These are phyloP conservation scores for Apocheima hispidaria DNA, from an alignment of 2,888 invertebrate genomes.

Conservation along the genomic window DNA sequence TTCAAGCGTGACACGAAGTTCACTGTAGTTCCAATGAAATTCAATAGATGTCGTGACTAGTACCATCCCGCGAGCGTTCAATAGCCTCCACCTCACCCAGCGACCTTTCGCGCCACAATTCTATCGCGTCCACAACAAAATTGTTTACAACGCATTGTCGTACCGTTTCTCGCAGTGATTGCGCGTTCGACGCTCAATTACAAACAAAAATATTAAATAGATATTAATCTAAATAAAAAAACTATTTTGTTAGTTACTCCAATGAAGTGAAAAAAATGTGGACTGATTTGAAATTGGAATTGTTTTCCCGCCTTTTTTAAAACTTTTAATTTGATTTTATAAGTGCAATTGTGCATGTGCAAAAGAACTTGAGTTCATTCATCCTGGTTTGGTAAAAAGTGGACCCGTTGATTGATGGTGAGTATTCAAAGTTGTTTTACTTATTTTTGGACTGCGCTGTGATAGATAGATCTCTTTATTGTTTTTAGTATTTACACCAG, in stretches of 20 bases:
- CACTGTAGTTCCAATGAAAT: constrained; percentile 4
- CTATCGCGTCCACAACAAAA: constrained; percentile 52
- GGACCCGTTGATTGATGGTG: neutral
- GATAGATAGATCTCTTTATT: too few relatives aligned
- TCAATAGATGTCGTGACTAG: constrained; percentile 46
- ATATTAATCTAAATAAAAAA: neutral
- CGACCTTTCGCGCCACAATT: constrained; percentile 55
- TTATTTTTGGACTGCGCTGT: too few relatives aligned
- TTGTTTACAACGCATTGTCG: constrained; percentile 67
- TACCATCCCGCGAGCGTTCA: constrained; percentile 51
- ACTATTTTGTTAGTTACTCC: constrained; percentile 8
- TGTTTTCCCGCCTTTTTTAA: constrained; percentile 30
- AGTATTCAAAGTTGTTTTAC: neutral
- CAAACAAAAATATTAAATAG: constrained; percentile 16
- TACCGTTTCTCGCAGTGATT: constrained; percentile 52
- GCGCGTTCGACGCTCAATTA: constrained; percentile 46
- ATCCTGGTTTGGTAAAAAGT: constrained; percentile 14
- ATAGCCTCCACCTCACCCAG: constrained; percentile 54
- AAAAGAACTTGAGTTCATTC: constrained; percentile 19
- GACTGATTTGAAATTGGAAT: constrained; percentile 23
- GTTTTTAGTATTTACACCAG: too few relatives aligned
- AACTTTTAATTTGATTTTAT: constrained; percentile 24
- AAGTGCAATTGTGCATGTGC: constrained; percentile 40
- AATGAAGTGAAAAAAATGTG: constrained; percentile 5
- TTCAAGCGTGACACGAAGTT: neutral